Conservation (phyloP, 30 jellyfish, hydroid and myxozoan genomes). For the Hydractinia echinata region DNA sequence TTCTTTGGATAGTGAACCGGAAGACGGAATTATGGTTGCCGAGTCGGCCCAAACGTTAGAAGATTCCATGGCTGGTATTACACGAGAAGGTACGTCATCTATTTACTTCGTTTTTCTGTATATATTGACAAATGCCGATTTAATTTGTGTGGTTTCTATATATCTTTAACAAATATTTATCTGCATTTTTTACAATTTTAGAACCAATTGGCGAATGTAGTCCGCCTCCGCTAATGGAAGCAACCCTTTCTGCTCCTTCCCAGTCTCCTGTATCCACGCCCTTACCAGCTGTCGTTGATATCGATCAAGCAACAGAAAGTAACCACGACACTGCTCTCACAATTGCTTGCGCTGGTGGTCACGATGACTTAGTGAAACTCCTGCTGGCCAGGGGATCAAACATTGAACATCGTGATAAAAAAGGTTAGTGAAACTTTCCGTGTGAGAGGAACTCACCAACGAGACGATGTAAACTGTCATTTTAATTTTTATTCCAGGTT, state of each 20-base stretch:
- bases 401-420: slow-evolving; percentile 92
- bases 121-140: too few species aligned
- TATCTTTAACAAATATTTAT: neutral
- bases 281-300: slow-evolving; percentile 67
- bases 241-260: slow-evolving; percentile 33
- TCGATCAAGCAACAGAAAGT: slow-evolving; percentile 93
- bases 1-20: slow-evolving; percentile 68
- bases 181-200: neutral
- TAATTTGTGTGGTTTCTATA: too few species aligned
- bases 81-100: slow-evolving; percentile 65
- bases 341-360: slow-evolving; percentile 99
- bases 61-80: slow-evolving; percentile 79
- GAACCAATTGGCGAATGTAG: slow-evolving; percentile 99
- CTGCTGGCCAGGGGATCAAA: slow-evolving; percentile 86
- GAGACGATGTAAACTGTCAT: neutral
- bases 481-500: slow-evolving; percentile 46
- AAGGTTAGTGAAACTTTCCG: slow-evolving; percentile 40
- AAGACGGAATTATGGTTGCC: slow-evolving; percentile 68
- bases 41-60: slow-evolving; percentile 76
- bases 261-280: slow-evolving; percentile 93
- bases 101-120: too few species aligned
- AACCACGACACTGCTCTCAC: slow-evolving; percentile 97
- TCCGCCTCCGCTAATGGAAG: slow-evolving; percentile 53
- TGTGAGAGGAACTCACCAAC: neutral
- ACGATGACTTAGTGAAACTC: slow-evolving; percentile 90